These are phyloP conservation scores for Gadopsis bispinosus DNA, from an alignment of 2,797 vertebrate genomes.

Conservation along the genomic window DNA sequence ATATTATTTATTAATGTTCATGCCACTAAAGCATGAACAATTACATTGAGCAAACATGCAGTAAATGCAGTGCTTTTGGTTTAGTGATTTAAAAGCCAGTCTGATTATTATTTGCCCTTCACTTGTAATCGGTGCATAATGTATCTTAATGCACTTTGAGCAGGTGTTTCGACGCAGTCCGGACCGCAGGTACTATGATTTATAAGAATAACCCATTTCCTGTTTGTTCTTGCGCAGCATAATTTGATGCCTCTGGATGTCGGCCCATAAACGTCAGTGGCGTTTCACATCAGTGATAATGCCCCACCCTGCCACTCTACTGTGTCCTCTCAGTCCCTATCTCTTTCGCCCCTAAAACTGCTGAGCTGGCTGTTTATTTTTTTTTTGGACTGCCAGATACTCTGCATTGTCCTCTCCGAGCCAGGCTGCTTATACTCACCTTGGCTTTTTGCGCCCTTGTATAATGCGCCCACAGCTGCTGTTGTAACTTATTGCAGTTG, in stretches of 20 bases:
- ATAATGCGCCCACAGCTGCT: slow-evolving; percentile 39
- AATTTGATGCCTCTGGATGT: slow-evolving; percentile 52
- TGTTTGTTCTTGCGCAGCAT: slow-evolving; percentile 61
- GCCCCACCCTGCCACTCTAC: slow-evolving; percentile 35
- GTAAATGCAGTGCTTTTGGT: not conserved
- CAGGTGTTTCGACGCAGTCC: not conserved
- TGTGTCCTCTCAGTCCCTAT: slow-evolving; percentile 30
- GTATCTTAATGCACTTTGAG: not conserved
- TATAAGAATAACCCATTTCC: slow-evolving; percentile 24
- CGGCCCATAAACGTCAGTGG: slow-evolving; percentile 47
- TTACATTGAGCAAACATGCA: too few species aligned
- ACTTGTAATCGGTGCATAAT: not conserved
- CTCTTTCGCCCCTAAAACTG: slow-evolving; percentile 57
- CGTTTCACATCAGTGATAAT: slow-evolving; percentile 52
- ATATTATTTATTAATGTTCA: not conserved
- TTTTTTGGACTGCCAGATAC: slow-evolving; percentile 42
- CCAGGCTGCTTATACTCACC: slow-evolving; percentile 55
- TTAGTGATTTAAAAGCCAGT: slow-evolving; percentile 1
- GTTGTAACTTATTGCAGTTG: slow-evolving; percentile 49
- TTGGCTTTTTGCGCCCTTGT: slow-evolving; percentile 51
- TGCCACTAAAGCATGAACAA: not conserved
- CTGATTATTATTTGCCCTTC: not conserved
- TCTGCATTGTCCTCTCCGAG: slow-evolving; percentile 61
- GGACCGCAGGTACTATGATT: not conserved
- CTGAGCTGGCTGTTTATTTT: slow-evolving; percentile 52